Base-by-base conservation (phyloP, 2,113 vertebrate species). In the Chaetodon auriga region DNA sequence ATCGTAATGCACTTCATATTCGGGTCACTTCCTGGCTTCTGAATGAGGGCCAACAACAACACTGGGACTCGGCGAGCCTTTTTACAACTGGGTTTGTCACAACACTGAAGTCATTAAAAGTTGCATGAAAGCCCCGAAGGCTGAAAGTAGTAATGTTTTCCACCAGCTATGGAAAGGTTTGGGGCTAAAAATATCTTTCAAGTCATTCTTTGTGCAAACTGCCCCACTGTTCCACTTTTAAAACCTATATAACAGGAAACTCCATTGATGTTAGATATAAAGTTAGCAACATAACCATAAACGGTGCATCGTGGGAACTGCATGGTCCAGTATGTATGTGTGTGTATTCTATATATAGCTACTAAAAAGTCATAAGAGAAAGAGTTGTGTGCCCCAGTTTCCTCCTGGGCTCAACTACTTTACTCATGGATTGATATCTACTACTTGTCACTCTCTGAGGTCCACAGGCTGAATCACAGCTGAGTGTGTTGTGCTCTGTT, bases 201-300 rank as follows among this genome's bases (percentile, higher is more conserved):
- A 14, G 49, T 62, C 30, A 38, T 74, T 69, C n/a, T 36, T 66
- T 12, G 19, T 18, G 14, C 10, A 14, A 23, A 38, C 0, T 77
- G 64, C n/a, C 51, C 65, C 58, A 54, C 61, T 74, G 69, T 30
- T 75, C 69, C 41, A 80, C 51, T 86, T 84, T 79, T 5, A 35
- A 49, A 49, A 30, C 30, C 15, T 25, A 15, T 53, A 45, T 23
- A 7, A 51, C 58, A 14, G 41, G 36, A 30, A 66, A 54, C 38
- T 57, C 41, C 30, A 48, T n/a, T 30, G 25, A 68, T 7, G 63
- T 64, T 23, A 23, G 10, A 58, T 5, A 21, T 58, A 41, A 51
- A 14, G 30, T 15, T 60, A 41, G 43, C 25, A 10, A 45, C 10
- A 10, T 11, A 45, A 45, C 1, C 43, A 45, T 12, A 41, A 41